Percentiles rank a stretch among this genome's conserved stretches.
Evolutionary conservation across 35 echinoderm and acorn worm species (phyloP).

Genomic region (Strongylocentrotus purpuratus): DNA sequence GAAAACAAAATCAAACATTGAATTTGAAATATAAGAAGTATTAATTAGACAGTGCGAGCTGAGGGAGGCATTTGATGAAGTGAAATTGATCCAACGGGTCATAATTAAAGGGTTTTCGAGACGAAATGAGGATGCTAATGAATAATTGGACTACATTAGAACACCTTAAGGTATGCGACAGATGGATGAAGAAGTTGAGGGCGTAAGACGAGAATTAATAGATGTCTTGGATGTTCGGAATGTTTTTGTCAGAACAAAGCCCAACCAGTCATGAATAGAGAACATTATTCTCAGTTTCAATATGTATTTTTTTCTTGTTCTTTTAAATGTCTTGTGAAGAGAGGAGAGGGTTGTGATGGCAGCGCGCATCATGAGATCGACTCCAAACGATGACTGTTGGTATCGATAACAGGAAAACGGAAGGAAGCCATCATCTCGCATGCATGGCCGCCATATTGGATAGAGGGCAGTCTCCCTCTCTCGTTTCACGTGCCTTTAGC

Average conservation of each 20-base stretch:
- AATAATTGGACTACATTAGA: background rate
- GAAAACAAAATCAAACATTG: too few relatives aligned
- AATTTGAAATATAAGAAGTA: too few relatives aligned
- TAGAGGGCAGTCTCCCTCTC: background rate
- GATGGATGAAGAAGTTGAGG: background rate
- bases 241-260: background rate
- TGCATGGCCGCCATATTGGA: background rate
- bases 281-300: background rate
- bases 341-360: background rate
- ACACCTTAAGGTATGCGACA: background rate
- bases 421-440: background rate
- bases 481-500: background rate
- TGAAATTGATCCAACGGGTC: background rate
- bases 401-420: slow-evolving; percentile 17
- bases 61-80: background rate
- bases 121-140: background rate
- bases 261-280: slow-evolving; percentile 1
- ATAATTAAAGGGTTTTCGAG: background rate
- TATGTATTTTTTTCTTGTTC: background rate
- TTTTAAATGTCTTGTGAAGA: background rate
- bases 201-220: background rate
- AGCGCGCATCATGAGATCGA: background rate
- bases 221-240: background rate
- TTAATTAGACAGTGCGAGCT: background rate
- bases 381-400: background rate